Evolutionary conservation across 2,888 invertebrate genomes (phyloP).

Genomic region (Uropetala carovei): DNA sequence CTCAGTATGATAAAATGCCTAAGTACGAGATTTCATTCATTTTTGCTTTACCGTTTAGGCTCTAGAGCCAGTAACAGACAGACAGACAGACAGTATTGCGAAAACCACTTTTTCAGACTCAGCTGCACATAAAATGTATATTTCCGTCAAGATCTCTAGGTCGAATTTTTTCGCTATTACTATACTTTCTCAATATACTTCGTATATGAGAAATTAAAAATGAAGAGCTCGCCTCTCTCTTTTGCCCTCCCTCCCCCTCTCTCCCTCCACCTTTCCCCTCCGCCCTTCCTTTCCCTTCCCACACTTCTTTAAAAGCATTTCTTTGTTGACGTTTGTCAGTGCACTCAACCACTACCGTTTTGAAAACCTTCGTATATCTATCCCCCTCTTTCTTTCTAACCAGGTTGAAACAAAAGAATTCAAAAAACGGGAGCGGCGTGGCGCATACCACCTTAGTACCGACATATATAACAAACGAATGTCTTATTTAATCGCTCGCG

Average conservation of each 20-base stretch:
- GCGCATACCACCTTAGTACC: background rate
- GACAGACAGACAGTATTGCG: too few relatives aligned
- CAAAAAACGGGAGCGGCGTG: background rate
- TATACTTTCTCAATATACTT: too few relatives aligned
- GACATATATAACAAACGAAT: background rate
- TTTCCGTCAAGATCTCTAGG: too few relatives aligned
- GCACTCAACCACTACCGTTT: background rate
- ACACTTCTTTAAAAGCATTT: constrained; percentile 33
- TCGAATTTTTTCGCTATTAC: too few relatives aligned
- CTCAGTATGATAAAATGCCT: too few relatives aligned
- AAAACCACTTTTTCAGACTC: too few relatives aligned
- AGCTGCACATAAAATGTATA: too few relatives aligned
- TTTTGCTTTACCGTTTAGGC: too few relatives aligned
- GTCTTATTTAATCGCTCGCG: background rate
- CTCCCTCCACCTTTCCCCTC: background rate
- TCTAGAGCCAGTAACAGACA: too few relatives aligned
- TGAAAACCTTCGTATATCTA: background rate
- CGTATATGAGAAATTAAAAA: too few relatives aligned
- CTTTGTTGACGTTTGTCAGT: constrained; percentile 10
- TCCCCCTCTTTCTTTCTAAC: background rate
- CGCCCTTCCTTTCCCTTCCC: background rate
- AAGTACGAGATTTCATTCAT: too few relatives aligned
- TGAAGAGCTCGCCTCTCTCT: too few relatives aligned
- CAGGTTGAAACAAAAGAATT: background rate
- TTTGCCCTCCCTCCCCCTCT: background rate